These are phyloP conservation scores for Heliconius erato DNA, from an alignment of 2,888 invertebrate species.

Conservation along the genomic window DNA sequence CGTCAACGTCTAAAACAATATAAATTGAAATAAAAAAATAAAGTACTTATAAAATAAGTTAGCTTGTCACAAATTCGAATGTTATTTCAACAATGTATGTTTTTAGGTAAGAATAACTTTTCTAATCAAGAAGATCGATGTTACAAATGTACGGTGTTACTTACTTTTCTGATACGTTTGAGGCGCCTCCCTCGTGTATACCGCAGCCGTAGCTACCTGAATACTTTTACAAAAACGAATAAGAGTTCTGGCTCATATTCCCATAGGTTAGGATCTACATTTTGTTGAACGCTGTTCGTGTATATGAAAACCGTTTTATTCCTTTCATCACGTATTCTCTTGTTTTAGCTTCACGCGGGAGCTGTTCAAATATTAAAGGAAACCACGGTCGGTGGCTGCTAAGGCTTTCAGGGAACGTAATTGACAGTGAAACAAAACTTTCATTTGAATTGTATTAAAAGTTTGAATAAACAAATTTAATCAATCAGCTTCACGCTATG, in stretches of 20 bases:
- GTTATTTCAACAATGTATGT: background rate
- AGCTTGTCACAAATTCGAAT: background rate
- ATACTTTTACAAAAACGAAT: background rate
- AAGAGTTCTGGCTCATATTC: constrained; percentile 21
- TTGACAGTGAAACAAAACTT: background rate
- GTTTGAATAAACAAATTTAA: too few relatives aligned
- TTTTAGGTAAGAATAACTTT: constrained; percentile 1
- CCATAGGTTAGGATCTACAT: constrained; percentile 6
- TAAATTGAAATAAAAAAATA: background rate
- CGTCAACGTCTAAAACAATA: background rate
- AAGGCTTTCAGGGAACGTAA: background rate
- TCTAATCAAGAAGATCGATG: constrained; percentile 13
- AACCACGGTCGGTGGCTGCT: constrained; percentile 6
- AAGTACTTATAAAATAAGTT: background rate
- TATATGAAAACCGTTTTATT: constrained; percentile 39
- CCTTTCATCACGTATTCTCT: constrained; percentile 41
- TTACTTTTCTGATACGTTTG: background rate
- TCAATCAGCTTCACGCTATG: too few relatives aligned
- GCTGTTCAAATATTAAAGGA: constrained; percentile 46
- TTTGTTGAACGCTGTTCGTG: constrained; percentile 18
- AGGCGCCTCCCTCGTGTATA: constrained; percentile 18
- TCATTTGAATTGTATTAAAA: background rate
- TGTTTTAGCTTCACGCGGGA: constrained; percentile 35
- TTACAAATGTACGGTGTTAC: constrained; percentile 20
- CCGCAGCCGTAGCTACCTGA: constrained; percentile 10